phyloP scores from a whole-genome alignment of 2,888 invertebrate species.

The Drosophila paramelanica region DNA sequence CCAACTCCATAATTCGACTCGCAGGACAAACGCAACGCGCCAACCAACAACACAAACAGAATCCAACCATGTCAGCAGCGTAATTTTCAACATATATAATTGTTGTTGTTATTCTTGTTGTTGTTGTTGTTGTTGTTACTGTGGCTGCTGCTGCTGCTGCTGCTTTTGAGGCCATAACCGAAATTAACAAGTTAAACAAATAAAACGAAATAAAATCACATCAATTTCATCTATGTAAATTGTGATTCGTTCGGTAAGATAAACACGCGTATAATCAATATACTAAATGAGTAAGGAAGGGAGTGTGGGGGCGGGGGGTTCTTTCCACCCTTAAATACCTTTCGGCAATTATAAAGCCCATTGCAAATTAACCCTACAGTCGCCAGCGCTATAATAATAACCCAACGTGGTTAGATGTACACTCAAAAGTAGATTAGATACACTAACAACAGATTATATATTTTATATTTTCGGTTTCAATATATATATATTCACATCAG shows the following conservation, averaged over 20 bases:
- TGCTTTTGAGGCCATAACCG: constrained; percentile 64
- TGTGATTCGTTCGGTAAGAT: constrained; percentile 39
- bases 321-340: not conserved
- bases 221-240: constrained; percentile 43
- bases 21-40: constrained; percentile 4
- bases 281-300: constrained; percentile 24
- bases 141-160: constrained; percentile 15
- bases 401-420: not conserved
- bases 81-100: constrained; percentile 45
- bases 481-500: too few species aligned
- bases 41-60: constrained; percentile 18
- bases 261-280: constrained; percentile 44
- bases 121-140: constrained; percentile 12
- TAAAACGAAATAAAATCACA: constrained; percentile 55
- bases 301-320: not conserved
- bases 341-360: not conserved
- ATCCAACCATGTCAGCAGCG: constrained; percentile 41
- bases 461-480: too few species aligned
- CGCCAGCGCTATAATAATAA: too few species aligned
- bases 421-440: too few species aligned
- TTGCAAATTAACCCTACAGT: not conserved
- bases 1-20: constrained; percentile 10
- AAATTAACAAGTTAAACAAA: constrained; percentile 74
- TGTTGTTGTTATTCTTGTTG: constrained; percentile 10
- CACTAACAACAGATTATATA: too few species aligned